phyloP scores from a whole-genome alignment of 2,113 vertebrate species.

The Cricetomys ansorgei region DNA sequence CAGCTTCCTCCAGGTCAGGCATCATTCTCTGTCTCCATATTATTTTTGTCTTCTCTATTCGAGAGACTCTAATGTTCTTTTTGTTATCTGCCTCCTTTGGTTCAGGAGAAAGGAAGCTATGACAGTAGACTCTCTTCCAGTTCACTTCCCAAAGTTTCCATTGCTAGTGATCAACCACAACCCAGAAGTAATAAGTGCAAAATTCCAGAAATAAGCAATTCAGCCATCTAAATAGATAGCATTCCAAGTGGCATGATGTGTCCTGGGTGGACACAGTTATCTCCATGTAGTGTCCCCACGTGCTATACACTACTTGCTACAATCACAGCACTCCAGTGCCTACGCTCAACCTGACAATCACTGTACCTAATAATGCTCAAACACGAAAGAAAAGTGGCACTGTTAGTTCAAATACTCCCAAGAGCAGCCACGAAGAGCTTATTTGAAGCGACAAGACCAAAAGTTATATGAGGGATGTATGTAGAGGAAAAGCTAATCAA shows the following conservation, averaged over 20 bases:
- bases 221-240: neutral
- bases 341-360: neutral
- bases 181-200: neutral
- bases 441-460: neutral
- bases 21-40: neutral
- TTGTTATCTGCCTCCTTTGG: neutral
- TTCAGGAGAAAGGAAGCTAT: neutral
- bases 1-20: neutral
- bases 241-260: neutral
- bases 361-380: neutral
- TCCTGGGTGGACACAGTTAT: neutral
- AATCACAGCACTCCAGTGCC: too few species aligned
- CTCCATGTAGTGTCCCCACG: neutral
- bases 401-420: neutral
- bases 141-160: neutral
- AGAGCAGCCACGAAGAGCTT: neutral
- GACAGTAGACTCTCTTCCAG: too few species aligned
- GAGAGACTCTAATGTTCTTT: constrained; percentile 18
- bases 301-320: neutral
- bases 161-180: neutral
- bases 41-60: constrained; percentile 1
- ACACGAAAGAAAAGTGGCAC: neutral
- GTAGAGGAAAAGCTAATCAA: neutral
- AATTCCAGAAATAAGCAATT: neutral
- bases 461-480: neutral